Base-by-base conservation (phyloP, 2,888 invertebrate species). In the Andrena dorsata region DNA sequence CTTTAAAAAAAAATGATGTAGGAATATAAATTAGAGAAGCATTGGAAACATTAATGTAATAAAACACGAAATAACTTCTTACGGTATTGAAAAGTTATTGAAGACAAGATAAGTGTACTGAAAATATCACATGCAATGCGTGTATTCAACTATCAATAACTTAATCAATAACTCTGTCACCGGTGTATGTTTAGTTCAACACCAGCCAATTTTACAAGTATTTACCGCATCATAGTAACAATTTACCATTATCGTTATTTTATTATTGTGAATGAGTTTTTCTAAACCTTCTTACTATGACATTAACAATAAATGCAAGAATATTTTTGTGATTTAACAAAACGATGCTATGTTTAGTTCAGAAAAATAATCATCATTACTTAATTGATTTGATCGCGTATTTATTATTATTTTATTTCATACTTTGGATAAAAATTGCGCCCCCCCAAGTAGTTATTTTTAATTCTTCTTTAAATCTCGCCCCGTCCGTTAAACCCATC, bases 81-180 rank as follows among this genome's bases (percentile, higher is more conserved):
- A 7, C 16, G 13, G 26, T 66, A n/a, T 71, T 58, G 30, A 79
- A 65, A 47, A 16, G 8, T 53, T 66, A 23, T 71, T 51, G 30
- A 79, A 65, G 53, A 66, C 16, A 32, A 72, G 68, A 56, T 65
- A 35, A 66, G 56, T 35, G 28, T 47, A 79, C 47, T 66, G 61
- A 68, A 79, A 80, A 79, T 80, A 80, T 23, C 69, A 56, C 35
- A 7, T 30, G 47, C 63, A 47, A 63, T 72, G 61, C 68, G 47
- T 66, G 56, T 72, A 68, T 72, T 80, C 35, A 28, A 61, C 72
- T 72, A 80, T 79, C 80, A 72, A 80, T 68, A 80, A 79, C 61
- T 80, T 68, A 72, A 80, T 80, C 80, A 64, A 80, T 80, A 80
- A 68, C 56, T 72, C 60, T 53, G 80, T 5, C 61, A 63, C 63